These are phyloP conservation scores for Catocala sponsa DNA, from an alignment of 2,888 invertebrate genomes.

Conservation along the genomic window DNA sequence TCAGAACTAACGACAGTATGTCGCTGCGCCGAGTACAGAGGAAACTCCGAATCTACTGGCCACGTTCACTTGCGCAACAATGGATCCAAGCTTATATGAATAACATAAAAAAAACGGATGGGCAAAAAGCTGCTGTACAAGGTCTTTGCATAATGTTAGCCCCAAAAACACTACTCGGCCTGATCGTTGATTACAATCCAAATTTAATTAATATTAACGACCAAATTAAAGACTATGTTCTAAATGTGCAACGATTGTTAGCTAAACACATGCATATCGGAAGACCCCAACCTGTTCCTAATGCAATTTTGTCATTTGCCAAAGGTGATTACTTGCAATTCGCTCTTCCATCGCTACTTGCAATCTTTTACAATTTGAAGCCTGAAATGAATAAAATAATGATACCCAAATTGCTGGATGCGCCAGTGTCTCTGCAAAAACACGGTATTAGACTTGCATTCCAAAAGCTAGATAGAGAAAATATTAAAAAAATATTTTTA, in stretches of 20 bases:
- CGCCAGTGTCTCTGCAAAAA: constrained; percentile 74
- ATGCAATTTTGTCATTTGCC: constrained; percentile 65
- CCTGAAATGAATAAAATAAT: constrained; percentile 49
- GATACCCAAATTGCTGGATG: constrained; percentile 62
- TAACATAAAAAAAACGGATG: constrained; percentile 52
- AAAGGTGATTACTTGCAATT: constrained; percentile 75
- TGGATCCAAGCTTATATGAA: constrained; percentile 58
- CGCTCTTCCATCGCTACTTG: constrained; percentile 69
- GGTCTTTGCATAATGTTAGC: constrained; percentile 66
- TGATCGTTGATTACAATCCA: constrained; percentile 68
- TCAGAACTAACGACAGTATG: constrained; percentile 56
- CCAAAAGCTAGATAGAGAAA: constrained; percentile 58
- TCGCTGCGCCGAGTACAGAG: constrained; percentile 56
- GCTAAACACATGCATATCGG: constrained; percentile 75
- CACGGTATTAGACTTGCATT: constrained; percentile 71
- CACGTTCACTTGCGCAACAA: constrained; percentile 52
- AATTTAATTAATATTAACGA: constrained; percentile 65
- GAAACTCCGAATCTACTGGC: constrained; percentile 73
- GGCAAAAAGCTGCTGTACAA: constrained; percentile 61
- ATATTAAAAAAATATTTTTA: constrained; percentile 59
- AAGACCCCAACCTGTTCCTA: constrained; percentile 69
- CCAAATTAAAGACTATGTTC: constrained; percentile 61
- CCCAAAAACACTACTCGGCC: constrained; percentile 51
- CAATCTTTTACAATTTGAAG: constrained; percentile 71
- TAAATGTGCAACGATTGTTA: constrained; percentile 67